Conservation (phyloP, 2,113 vertebrate genomes). For the Dissostichus mawsoni region DNA sequence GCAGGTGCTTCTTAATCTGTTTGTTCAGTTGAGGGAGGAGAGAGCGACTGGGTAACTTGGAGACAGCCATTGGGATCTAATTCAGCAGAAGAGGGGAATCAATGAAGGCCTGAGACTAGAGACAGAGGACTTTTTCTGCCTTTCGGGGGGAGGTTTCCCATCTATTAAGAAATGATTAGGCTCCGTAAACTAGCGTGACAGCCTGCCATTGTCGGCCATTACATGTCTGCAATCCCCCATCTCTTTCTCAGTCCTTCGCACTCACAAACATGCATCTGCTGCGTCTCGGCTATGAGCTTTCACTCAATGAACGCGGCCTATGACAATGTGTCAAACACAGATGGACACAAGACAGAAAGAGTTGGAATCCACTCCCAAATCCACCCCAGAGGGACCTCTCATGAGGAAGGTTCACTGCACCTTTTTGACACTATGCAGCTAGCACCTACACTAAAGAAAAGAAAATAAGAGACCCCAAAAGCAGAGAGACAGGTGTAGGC, state of each 20-base stretch:
- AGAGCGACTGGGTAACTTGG: conserved; percentile 59
- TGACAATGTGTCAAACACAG: conserved; percentile 77
- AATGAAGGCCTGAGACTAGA: conserved; percentile 66
- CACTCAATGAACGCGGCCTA: conserved; percentile 48
- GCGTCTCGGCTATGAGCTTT: conserved; percentile 67
- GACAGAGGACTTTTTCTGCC: conserved; percentile 67
- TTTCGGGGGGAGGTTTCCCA: conserved; percentile 72
- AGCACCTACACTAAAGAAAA: conserved; percentile 42
- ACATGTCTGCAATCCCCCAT: conserved; percentile 71
- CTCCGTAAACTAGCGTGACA: conserved; percentile 85
- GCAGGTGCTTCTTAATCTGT: conserved; percentile 85
- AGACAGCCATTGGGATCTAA: conserved; percentile 79
- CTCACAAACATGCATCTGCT: conserved; percentile 82
- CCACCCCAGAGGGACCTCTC: conserved; percentile 50
- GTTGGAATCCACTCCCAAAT: conserved; percentile 67
- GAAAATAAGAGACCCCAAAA: conserved; percentile 23
- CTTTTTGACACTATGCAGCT: conserved; percentile 48
- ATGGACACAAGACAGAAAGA: conserved; percentile 68
- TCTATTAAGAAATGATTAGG: conserved; percentile 89
- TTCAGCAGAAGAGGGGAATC: conserved; percentile 81
- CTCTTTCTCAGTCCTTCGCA: conserved; percentile 60
- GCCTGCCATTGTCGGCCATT: conserved; percentile 82
- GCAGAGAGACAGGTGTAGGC: conserved; percentile 61
- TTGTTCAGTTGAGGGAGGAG: conserved; percentile 77
- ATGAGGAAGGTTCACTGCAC: conserved; percentile 73